Evolutionary conservation across 2,888 invertebrate genomes (phyloP), one percentile per base, ranked within the genome.

Genomic region (Acleris literana): DNA sequence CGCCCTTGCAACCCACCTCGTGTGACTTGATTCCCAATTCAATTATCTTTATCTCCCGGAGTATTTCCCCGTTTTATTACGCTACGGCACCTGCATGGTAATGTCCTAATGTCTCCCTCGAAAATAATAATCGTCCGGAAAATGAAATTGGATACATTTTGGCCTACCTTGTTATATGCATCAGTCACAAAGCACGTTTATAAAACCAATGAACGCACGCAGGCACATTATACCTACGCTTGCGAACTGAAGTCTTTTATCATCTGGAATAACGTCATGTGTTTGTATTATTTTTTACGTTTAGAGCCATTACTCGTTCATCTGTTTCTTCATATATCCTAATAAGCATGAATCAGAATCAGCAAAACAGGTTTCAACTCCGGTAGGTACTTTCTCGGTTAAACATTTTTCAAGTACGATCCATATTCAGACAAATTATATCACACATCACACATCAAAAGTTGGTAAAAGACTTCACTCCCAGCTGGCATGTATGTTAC

Each of bases 31-130:
- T 80, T 80, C 75, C 78, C 72, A 70, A 82, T 84, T 81, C 80
- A 84, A 83, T 85, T 85, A 83, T 82, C 79, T 79, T 71, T 76
- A 75, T 74, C 75, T 74, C 74, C 69, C 74, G 72, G 78, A 79
- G 77, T 77, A 76, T 81, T 78, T 61, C 74, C 68, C 73, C 77
- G 74, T 78, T 81, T 84, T 84, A 84, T 82, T 81, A 79, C 77
- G 77, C 81, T 79, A 79, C 77, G 74, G 77, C 74, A 76, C 81
- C 81, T 79, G 80, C 79, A 83, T 82, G 81, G 77, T 83, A 85
- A 84, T 82, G 82, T 81, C 77, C 81, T 83, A 84, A 84, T 82
- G 82, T 81, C 77, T 81, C 75, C 74, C 75, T 78, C 75, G 79
- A 80, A 81, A 80, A 82, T 83, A 83, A 84, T 84, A 82, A 83